Evolutionary conservation across 2,797 vertebrate genomes (phyloP), one percentile per base, ranked within the genome.

Genomic region (Botia kubotai): DNA sequence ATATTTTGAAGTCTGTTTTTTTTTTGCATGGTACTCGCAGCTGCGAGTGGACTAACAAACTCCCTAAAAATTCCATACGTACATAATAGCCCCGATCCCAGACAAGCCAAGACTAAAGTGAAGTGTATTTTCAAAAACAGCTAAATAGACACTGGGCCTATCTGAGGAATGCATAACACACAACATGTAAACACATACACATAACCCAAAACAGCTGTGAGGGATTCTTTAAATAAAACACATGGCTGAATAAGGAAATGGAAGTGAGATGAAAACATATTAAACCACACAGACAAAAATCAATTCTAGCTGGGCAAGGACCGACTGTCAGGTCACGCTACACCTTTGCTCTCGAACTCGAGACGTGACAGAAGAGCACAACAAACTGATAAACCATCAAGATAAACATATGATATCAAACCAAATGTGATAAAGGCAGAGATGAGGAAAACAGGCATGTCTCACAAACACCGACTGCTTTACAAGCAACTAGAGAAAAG

Each of bases 151-250:
- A 36, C 8, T 23, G 1, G 5, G 11, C 52, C 55, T 23, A 57
- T 36, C 57, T 52, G 13, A 79, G 58, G 91, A 70, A 36, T 75
- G 80, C 23, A 68, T 23, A 66, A 57, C 46, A 80, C 53, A 81
- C 46, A 75, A 39, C 8, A 68, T n/a, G 39, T 43, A 77, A 60
- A 57, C 46, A 80, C 53, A 81, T n/a, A 74, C 10, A 39, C 36
- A 14, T 69, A 73, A 69, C 48, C 11, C 53, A 78, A 63, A 82
- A 67, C 66, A 79, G 66, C 52, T 76, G 52, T 75, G 43, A 71
- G 16, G 29, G 68, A 55, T 48, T 68, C 60, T 39, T 33, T 39
- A 29, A 72, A 72, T 65, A 72, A 63, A 29, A 63, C 21, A 53
- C 66, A 1, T 0, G 7, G 1, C 8, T 14, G 46, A 62, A 21